Base-by-base conservation (phyloP, 2,888 invertebrate species). In the Oligia fasciuncula region DNA sequence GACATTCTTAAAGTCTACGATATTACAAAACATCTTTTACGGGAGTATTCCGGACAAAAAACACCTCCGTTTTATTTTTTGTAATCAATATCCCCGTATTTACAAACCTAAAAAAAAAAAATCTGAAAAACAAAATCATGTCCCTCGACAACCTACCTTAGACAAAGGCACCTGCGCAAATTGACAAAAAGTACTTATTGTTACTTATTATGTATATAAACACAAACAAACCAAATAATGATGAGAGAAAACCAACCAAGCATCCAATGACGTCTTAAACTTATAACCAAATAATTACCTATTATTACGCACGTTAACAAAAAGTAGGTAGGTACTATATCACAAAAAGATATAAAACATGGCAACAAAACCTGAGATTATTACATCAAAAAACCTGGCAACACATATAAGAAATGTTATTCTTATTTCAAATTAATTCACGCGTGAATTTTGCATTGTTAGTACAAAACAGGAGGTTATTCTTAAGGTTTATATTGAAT, bases 371-470 rank as follows among this genome's bases (percentile, higher is more conserved):
- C 76, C 77, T 67, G 74, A 89, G 90, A 90, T 90, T 91, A 91
- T 85, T 81, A 87, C 87, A 89, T 86, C 85, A 84, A 83, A 87
- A 80, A 79, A 83, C 76, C 73, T 83, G 79, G 84, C 87, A 90
- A 85, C 85, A 84, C 69, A 83, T 84, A 84, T 88, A 85, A 83
- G 90, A 88, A 89, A 88, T 83, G 84, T 88, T 88, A 88, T 89
- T 89, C 83, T 89, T 91, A 89, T 91, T 91, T 88, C 90, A 93
- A 94, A 95, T 94, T 93, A 94, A 93, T 92, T 94, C 94, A 94
- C 87, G 94, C 95, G 95, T 95, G 88, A 95, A 95, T 93, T 93
- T 93, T 88, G 90, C 91, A 91, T 93, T 90, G 88, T 85, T 87
- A 89, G 92, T 91, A 93, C 91, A 88, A 90, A 91, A 87, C 84